Base-by-base conservation (phyloP, 2,797 vertebrate genomes). In the Siniperca scherzeri region DNA sequence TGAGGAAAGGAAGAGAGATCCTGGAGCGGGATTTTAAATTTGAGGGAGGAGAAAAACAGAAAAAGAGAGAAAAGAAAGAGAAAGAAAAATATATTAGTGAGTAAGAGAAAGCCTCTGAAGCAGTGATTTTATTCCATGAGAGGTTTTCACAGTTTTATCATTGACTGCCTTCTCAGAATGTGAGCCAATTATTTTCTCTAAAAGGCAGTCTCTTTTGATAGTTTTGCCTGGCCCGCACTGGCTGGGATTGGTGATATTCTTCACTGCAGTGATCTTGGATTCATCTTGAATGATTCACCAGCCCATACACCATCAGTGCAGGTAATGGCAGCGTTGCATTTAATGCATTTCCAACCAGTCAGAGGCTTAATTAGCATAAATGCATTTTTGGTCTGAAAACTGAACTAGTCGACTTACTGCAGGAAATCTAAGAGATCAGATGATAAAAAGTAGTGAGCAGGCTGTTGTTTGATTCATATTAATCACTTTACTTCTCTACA, bases 121-220 rank as follows among this genome's bases (percentile, higher is more conserved):
- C 66, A 33, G 48, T 30, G n/a, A 17, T 66, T 84, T 82, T 83
- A 66, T 88, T 81, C 65, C 71, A 78, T 60, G 9, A 70, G 56
- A 74, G 61, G 36, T 74, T 84, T 87, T 84, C 25, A 62, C 75
- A 80, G 7, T 86, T 81, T 72, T 67, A 74, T 83, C 74, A 77
- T 44, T 78, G 77, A 71, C 62, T 82, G 61, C 56, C 27, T 80
- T 50, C 68, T 81, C 70, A 78, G 74, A 82, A 79, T 67, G 50
- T 57, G 65, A 22, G 78, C 82, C 85, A 85, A 88, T 92, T 83
- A 88, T 85, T 90, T 87, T 72, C 76, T 84, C 52, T 12, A 57
- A 44, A 82, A 67, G 67, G 78, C 11, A 36, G 64, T 25, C 36
- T 77, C 66, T 69, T 87, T 83, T 83, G 70, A 81, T 65, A 57